Conservation (phyloP, 1,140 invertebrate species). For the Prorops nasuta region DNA sequence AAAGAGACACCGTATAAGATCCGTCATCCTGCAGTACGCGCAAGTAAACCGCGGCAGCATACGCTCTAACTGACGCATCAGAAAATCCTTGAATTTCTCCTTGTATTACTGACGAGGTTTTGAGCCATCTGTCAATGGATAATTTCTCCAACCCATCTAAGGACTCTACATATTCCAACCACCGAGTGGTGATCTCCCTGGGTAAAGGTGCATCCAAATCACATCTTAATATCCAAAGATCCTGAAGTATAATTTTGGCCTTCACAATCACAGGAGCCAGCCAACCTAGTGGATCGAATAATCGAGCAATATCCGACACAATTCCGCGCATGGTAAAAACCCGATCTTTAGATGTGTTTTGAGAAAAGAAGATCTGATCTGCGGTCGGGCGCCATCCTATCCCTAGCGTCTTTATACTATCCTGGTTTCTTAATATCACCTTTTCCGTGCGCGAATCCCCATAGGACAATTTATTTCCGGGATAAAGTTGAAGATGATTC, state of each 20-base stretch:
- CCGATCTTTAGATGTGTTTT: too few relatives aligned
- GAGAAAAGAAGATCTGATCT: too few relatives aligned
- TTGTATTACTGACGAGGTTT: background rate
- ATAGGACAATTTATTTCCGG: too few relatives aligned
- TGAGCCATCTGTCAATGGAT: background rate
- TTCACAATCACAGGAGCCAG: background rate
- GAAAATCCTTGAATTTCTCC: slow-evolving; percentile 25
- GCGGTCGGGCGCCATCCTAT: too few relatives aligned
- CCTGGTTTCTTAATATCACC: too few relatives aligned
- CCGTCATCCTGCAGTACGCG: background rate
- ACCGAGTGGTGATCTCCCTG: background rate
- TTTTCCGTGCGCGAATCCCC: too few relatives aligned
- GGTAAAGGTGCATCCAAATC: background rate
- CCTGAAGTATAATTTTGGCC: slow-evolving; percentile 2
- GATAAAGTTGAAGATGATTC: too few relatives aligned
- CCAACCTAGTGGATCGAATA: background rate
- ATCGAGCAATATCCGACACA: background rate
- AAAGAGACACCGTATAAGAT: background rate
- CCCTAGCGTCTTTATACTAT: too few relatives aligned
- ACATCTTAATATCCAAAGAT: background rate
- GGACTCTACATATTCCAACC: background rate
- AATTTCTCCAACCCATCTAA: background rate
- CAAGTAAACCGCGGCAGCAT: slow-evolving; percentile 10
- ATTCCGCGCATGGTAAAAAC: background rate
- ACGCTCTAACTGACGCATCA: slow-evolving; percentile 19